Evolutionary conservation across 37 sponge, comb jelly and placozoan genomes (phyloP), one percentile per base, ranked within the genome.

Genomic region (Spongilla lacustris): DNA sequence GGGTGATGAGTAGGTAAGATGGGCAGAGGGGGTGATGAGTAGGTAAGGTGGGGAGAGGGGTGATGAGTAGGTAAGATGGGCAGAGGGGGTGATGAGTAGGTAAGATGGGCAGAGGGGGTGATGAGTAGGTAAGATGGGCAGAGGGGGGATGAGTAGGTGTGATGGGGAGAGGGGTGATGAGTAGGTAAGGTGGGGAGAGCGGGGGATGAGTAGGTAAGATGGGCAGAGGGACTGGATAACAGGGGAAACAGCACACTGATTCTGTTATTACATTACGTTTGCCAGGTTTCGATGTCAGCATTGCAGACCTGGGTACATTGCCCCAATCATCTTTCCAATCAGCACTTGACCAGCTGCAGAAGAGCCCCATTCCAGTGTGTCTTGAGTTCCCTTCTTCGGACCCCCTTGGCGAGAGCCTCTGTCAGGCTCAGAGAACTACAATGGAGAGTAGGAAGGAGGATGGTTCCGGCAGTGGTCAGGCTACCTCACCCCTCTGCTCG

Each of bases 321-420:
- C 50, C 70, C 24, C 58, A 86, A 33, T 82, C 84, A 29, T 71
- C 85, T 0, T 81, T 92, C 0, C 69, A 88, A 9, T 79, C 88
- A 67, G 92, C 92, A 28, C 92, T 92, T 3, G 88, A 84, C n/a
- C 84, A 87, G 66, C 74, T 81, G 2, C 78, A 84, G 36, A 76
- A 73, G 21, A 68, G 38, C 19, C 85, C 88, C 0, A 83, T 81
- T 22, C 85, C 85, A 14, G 35, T 36, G 6, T 38, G 9, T 5
- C 66, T 69, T 34, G 35, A 84, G 41, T 92, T 88, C 82, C n/a
- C 75, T 0, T 24, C 28, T 29, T 23, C 73, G 19, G 85, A 92
- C 67, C 89, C 84, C 21, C 49, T 92, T 72, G 92, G 88, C 0
- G 83, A 77, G 50, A 27, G 30, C 41, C 41, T 80, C 33, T 81